phyloP scores from a whole-genome alignment of 2,797 vertebrate genomes.

The Gymnothorax javanicus region DNA sequence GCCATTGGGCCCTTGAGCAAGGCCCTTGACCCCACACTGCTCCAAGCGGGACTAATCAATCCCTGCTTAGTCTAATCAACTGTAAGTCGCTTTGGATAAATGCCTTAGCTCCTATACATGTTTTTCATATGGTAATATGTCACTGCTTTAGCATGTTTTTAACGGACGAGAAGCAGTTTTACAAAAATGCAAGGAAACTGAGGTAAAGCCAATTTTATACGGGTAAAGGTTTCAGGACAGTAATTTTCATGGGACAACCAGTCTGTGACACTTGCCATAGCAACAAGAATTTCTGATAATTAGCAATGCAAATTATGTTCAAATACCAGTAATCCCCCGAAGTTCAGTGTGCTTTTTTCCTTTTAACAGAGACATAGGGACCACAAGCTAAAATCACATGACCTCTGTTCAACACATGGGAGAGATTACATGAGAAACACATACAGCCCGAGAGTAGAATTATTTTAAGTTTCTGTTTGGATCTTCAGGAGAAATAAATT shows the following conservation, averaged over 20 bases:
- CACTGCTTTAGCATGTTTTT: no score
- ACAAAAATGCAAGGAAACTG: neutral
- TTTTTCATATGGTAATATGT: no score
- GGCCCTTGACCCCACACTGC: no score
- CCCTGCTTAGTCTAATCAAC: no score
- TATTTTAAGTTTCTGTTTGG: neutral
- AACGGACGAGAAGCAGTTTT: neutral
- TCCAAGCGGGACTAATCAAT: no score
- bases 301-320: neutral
- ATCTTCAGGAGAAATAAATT: no score
- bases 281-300: neutral
- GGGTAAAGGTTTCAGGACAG: neutral
- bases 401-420: neutral
- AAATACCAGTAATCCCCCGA: neutral
- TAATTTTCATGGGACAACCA: neutral
- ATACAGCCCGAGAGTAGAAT: neutral
- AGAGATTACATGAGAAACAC: neutral
- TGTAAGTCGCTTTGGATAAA: no score
- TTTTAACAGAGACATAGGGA: neutral
- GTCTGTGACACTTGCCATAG: neutral
- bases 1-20: no score
- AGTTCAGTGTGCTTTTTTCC: neutral
- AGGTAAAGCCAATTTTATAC: neutral
- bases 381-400: neutral
- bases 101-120: no score